Percentiles rank a stretch among this genome's conserved stretches.
These are phyloP conservation scores for Subanguina moxae DNA, from an alignment of 1,140 invertebrate genomes.

Conservation along the genomic window DNA sequence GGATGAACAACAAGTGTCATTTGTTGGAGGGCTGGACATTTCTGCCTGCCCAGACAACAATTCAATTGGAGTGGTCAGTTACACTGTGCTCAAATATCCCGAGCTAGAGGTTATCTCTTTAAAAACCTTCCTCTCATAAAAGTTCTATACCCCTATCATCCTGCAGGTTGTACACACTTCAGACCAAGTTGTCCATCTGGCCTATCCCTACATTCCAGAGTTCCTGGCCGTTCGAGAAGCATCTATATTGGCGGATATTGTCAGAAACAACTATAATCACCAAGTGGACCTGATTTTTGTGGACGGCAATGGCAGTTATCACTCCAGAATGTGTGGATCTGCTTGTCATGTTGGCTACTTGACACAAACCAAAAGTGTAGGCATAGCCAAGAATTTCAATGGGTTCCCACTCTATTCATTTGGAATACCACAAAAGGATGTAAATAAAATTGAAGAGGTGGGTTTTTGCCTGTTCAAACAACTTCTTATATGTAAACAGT, in stretches of 20 bases:
- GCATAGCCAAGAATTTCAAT: constrained; percentile 41
- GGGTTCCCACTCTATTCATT: constrained; percentile 8
- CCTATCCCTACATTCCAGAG: constrained; percentile 30
- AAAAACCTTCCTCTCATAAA: neutral
- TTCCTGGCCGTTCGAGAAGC: constrained; percentile 39
- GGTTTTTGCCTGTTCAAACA: neutral
- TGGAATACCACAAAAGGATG: constrained; percentile 9
- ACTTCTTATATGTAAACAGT: neutral
- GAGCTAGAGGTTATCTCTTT: constrained; percentile 18
- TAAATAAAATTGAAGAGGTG: neutral
- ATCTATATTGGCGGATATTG: constrained; percentile 16
- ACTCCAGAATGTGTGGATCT: constrained; percentile 36
- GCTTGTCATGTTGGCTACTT: constrained; percentile 32
- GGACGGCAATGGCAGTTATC: constrained; percentile 43
- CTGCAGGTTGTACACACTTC: constrained; percentile 21
- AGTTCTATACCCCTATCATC: constrained; percentile 6
- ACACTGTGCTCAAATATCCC: constrained; percentile 27
- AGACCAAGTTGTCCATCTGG: constrained; percentile 31
- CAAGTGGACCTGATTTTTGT: constrained; percentile 34
- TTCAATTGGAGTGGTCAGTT: constrained; percentile 25
- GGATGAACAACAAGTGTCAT: constrained; percentile 9
- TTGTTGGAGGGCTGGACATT: constrained; percentile 35
- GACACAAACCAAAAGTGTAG: constrained; percentile 24
- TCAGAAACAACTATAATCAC: constrained; percentile 9
- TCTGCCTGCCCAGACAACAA: constrained; percentile 18